Base-by-base conservation (phyloP, 2,113 vertebrate genomes). In the Vulpes vulpes region DNA sequence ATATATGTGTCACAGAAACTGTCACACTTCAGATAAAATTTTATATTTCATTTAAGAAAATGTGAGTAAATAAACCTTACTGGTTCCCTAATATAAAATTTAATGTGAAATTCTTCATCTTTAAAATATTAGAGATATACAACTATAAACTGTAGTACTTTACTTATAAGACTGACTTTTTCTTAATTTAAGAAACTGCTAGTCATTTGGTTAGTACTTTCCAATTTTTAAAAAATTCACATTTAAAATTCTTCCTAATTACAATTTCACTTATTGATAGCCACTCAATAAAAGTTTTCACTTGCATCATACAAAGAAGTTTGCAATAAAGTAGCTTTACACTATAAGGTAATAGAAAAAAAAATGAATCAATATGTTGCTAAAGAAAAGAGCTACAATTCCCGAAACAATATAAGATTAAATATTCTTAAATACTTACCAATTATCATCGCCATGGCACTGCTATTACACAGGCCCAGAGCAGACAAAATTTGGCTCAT, bases 371-470 rank as follows among this genome's bases (percentile, higher is more conserved):
- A 19, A 83, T 57, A 60, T 9, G 83, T 51, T 92, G 82, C 51
- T 88, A 59, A 93, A 84, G n/a, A 49, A 60, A 71, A 62, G 19
- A 76, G 53, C 35, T 59, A 30, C 2, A 80, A 35, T 67, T 94
- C 12, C 11, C 82, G 14, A 73, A 96, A 84, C 30, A 89, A 95
- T 82, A 65, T 16, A 95, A 95, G 35, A 89, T 84, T 12, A 85
- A 78, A 57, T 25, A 84, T 62, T 95, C 17, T 85, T 43, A 96
- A 98, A 98, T 96, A 99, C 99, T 14, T 99, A 99, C 99, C 99
- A 95, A 99, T 99, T 94, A 99, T 99, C 99, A 99, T 99, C 67
- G 99, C 99, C 99, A 99, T 99, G 96, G 99, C 99, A 25, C 99
- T 99, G 99, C 99, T 99, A 98, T 99, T 99, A 98, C 99, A 99